Conservation (phyloP, 2,113 vertebrate species). For the Carassius carassius region DNA sequence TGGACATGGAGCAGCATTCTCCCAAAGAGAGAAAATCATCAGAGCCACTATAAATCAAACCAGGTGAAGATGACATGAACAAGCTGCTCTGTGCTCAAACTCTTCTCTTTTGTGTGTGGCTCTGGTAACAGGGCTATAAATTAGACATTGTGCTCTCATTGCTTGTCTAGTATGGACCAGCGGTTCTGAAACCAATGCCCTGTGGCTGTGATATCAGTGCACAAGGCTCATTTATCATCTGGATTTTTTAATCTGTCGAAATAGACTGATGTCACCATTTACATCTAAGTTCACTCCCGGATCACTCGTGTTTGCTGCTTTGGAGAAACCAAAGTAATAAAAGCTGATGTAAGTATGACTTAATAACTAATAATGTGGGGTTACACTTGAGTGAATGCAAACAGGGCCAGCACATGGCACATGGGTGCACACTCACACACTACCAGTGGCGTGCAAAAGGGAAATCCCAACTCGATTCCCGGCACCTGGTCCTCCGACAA, state of each 20-base stretch:
- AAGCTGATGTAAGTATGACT: conserved; percentile 19
- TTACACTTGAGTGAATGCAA: background rate
- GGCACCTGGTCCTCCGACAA: conserved; percentile 4
- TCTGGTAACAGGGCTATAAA: conserved; percentile 46
- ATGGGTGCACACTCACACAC: background rate
- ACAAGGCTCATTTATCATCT: conserved; percentile 9
- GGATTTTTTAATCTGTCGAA: conserved; percentile 1
- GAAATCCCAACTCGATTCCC: background rate
- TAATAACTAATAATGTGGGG: background rate
- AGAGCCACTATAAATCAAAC: conserved; percentile 39
- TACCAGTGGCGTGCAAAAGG: background rate
- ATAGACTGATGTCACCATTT: conserved; percentile 15
- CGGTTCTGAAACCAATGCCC: conserved; percentile 29
- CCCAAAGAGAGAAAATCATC: conserved; percentile 27
- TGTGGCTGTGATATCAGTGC: background rate
- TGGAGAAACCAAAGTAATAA: conserved; percentile 6
- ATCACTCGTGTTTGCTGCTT: background rate
- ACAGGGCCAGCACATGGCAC: background rate
- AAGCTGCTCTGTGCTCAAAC: conserved; percentile 34
- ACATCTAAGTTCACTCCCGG: background rate
- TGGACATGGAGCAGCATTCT: background rate
- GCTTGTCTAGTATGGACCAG: conserved; percentile 41
- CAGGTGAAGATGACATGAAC: conserved; percentile 26
- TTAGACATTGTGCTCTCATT: conserved; percentile 51
- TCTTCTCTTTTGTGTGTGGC: background rate